phyloP scores from a whole-genome alignment of 2,797 vertebrate genomes.

The Caiman crocodilus region DNA sequence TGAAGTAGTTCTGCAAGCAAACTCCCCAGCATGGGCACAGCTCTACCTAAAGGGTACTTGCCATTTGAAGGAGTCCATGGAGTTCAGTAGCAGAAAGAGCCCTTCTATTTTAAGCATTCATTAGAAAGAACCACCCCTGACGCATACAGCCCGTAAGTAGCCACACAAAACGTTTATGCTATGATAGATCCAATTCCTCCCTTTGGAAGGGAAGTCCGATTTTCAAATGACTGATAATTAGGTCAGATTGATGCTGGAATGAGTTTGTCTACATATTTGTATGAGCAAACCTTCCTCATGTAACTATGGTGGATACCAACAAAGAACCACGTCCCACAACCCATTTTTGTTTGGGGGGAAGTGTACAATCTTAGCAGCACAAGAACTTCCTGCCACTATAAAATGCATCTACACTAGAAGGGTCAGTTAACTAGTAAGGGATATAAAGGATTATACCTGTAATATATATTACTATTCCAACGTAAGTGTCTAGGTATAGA shows the following conservation, averaged over 20 bases:
- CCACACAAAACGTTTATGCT: too few species aligned
- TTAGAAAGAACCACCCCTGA: too few species aligned
- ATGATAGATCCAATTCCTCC: too few species aligned
- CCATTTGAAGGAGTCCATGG: too few species aligned
- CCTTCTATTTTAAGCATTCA: too few species aligned
- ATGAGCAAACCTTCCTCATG: background rate
- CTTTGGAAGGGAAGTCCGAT: background rate
- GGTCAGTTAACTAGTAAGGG: background rate
- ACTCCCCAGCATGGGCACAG: too few species aligned
- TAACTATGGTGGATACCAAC: background rate
- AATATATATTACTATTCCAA: background rate
- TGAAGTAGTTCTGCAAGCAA: too few species aligned
- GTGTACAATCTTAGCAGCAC: background rate
- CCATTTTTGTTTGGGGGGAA: too few species aligned
- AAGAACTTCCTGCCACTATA: background rate
- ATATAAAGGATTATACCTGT: background rate
- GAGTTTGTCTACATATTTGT: background rate
- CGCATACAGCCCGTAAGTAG: too few species aligned
- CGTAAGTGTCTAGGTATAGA: background rate
- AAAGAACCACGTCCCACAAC: background rate
- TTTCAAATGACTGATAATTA: background rate
- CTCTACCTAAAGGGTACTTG: too few species aligned
- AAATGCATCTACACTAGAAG: background rate
- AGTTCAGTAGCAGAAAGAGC: too few species aligned
- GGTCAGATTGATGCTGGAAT: background rate